Base-by-base conservation (phyloP, 2,888 invertebrate species). In the Rhagium mordax region DNA sequence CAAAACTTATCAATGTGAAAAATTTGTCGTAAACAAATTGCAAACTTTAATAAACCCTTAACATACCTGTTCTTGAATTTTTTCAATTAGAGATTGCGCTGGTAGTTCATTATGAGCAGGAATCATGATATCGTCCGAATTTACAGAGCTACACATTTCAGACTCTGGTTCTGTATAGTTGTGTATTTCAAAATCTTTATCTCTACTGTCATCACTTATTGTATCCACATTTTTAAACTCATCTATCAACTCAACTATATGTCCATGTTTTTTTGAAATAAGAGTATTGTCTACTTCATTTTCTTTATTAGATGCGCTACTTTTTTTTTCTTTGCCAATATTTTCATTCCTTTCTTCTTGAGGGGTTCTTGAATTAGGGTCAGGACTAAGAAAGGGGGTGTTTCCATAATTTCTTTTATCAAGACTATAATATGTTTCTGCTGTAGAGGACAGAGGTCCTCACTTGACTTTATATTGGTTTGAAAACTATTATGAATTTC, bases 91-190 rank as follows among this genome's bases (percentile, higher is more conserved):
- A 2, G 48, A 16, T 6, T 48, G 48, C 16, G 48, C 5, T 48
- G 48, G 48, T 48, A 48, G 15, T 48, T 48, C 1, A 10, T 48
- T 59, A 27, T 18, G 3, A 59, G 21, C 27, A 29, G 60, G 15
- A 60, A 60, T 16, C 60, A 18, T 41, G 41, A 41, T 15, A 6
- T 16, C 41, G 15, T 16, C 33, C 10, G 60, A 33, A 60, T 20
- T 60, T 29, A 41, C 41, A 41, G n/a, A 60, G 41, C 15, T 60
- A 60, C 48, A 48, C 48, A 48, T n/a, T 48, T 60, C 60, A 60
- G 41, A 33, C 7, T 60, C 48, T 48, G 48, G 10, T 60, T 60
- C 41, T 41, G 60, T 60, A 2, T 41, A 41, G 16, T 16, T 20
- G 18, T 60, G 16, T 8, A 60, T 41, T 41, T 60, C 60, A 15